phyloP scores from a whole-genome alignment of 2,888 invertebrate species.

The Trypoxylon attenuatum region DNA sequence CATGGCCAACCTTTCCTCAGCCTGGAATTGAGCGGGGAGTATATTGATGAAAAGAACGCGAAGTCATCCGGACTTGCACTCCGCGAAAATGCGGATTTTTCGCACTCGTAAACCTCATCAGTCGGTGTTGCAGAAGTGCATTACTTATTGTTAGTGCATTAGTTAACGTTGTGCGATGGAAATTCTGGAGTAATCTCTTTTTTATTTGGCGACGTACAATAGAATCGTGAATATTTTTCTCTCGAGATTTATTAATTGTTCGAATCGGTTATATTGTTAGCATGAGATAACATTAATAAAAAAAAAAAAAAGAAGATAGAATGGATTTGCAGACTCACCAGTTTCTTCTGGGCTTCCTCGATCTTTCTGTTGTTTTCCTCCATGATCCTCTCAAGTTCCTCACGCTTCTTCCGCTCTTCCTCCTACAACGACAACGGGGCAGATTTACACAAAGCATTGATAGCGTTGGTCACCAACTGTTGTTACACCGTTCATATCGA shows the following conservation, averaged over 20 bases:
- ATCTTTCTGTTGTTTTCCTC: conserved; percentile 98
- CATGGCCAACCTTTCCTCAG: conserved; percentile 96
- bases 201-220: no score
- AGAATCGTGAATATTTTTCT: no score
- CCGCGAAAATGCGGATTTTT: no score
- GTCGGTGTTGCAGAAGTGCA: no score
- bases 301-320: background rate
- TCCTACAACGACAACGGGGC: conserved; percentile 84
- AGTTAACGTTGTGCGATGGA: no score
- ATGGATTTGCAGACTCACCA: conserved; percentile 90
- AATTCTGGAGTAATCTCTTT: no score
- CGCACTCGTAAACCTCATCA: no score
- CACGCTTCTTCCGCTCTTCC: conserved; percentile 96
- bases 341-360: conserved; percentile 96
- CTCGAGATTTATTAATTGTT: no score
- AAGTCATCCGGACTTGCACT: no score
- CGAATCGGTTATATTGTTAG: background rate
- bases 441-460: conserved; percentile 67
- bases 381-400: conserved; percentile 96
- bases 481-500: conserved; percentile 64
- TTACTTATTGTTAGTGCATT: no score
- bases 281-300: background rate
- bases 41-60: background rate
- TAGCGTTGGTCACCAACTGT: conserved; percentile 60
- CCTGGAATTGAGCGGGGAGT: conserved; percentile 77